Evolutionary conservation across 2,797 vertebrate genomes (phyloP).

Genomic region (Sebastes hubbsi): DNA sequence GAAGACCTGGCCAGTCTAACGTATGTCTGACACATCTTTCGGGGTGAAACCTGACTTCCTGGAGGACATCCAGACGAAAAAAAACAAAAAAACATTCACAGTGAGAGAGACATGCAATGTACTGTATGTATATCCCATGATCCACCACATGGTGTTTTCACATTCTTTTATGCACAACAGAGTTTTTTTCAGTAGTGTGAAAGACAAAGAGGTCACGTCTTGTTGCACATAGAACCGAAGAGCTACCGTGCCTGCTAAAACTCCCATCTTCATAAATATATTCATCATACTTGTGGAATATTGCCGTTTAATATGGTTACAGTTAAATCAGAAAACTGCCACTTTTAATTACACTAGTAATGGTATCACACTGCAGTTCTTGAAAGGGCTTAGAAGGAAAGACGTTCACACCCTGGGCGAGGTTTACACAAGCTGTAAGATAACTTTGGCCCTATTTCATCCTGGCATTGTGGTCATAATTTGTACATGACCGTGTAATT

Average conservation of each 20-base stretch:
- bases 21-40: neutral
- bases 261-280: neutral
- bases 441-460: neutral
- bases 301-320: neutral
- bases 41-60: slow-evolving; percentile 2
- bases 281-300: neutral
- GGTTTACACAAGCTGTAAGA: slow-evolving; percentile 2
- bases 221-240: neutral
- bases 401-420: neutral
- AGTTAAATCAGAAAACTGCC: neutral
- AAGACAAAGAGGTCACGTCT: neutral
- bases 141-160: neutral
- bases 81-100: neutral
- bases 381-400: neutral
- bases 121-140: neutral
- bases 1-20: neutral
- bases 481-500: neutral
- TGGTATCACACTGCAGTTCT: slow-evolving; percentile 2
- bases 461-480: neutral
- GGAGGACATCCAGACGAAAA: slow-evolving; percentile 6
- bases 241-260: neutral
- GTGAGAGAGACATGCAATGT: neutral
- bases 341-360: neutral
- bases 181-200: neutral
- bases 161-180: neutral